phyloP scores from a whole-genome alignment of 2,797 vertebrate species.

The Calcarius lapponicus region DNA sequence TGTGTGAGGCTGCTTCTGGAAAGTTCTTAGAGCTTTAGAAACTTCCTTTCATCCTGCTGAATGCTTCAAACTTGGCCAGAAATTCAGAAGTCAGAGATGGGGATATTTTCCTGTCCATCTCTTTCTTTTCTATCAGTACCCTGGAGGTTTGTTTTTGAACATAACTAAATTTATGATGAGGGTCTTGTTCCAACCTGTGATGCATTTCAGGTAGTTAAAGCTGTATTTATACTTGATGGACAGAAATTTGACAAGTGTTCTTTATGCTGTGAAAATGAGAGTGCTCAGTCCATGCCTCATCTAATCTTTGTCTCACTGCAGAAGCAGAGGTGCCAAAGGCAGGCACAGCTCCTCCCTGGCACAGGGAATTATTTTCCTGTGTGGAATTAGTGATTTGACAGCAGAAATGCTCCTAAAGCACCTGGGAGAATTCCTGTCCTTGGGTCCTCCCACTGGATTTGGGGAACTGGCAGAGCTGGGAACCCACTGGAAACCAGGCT shows the following conservation, averaged over 20 bases:
- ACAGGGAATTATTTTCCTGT: neutral
- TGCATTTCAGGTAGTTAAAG: neutral
- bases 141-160: rapidly evolving
- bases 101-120: neutral
- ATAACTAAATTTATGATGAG: neutral
- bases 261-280: neutral
- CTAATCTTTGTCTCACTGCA: neutral
- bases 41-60: neutral
- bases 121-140: neutral
- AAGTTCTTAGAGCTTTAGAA: neutral
- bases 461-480: neutral
- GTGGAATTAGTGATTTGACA: neutral
- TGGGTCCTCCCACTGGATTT: neutral
- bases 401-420: neutral
- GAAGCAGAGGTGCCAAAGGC: neutral
- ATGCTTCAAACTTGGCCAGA: neutral
- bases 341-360: neutral
- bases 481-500: neutral
- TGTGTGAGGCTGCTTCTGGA: neutral
- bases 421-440: neutral
- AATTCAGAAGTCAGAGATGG: neutral
- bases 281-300: neutral
- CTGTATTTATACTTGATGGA: neutral
- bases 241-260: neutral
- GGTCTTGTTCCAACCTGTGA: neutral